A percentile compares a stretch with the other conserved stretches of the same genome.
Evolutionary conservation across 2,113 vertebrate genomes (phyloP).

Genomic region (Narcine bancroftii): DNA sequence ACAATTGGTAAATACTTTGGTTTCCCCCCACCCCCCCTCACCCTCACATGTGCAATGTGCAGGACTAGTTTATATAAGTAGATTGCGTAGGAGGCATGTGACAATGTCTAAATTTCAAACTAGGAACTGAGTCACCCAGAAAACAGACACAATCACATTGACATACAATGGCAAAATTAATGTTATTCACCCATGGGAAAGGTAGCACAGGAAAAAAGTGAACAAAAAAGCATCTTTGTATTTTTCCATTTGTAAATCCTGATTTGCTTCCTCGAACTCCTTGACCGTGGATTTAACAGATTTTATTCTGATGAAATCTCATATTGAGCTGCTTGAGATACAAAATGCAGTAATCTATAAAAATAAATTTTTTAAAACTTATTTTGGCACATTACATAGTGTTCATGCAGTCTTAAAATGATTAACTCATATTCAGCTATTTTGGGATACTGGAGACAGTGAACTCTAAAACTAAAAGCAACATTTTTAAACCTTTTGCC

Average conservation of each 20-base stretch:
- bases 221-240: background rate
- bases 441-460: no score
- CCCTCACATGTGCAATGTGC: conserved; percentile 11
- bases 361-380: background rate
- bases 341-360: background rate
- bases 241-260: background rate
- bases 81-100: conserved; percentile 23
- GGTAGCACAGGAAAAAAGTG: background rate
- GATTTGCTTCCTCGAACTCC: background rate
- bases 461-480: no score
- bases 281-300: background rate
- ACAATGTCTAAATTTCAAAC: conserved; percentile 28
- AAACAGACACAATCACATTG: background rate
- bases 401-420: background rate
- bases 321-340: background rate
- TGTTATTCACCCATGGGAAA: background rate
- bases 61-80: conserved; percentile 19
- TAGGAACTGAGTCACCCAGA: conserved; percentile 24
- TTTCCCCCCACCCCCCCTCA: no score
- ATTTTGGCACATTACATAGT: no score
- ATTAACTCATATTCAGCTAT: no score
- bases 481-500: no score
- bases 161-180: background rate
- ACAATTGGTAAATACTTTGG: background rate
- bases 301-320: background rate